Percentiles rank a stretch among this genome's conserved stretches.
These are phyloP conservation scores for Drosophila carrolli DNA, from an alignment of 1,140 invertebrate species.

Conservation along the genomic window DNA sequence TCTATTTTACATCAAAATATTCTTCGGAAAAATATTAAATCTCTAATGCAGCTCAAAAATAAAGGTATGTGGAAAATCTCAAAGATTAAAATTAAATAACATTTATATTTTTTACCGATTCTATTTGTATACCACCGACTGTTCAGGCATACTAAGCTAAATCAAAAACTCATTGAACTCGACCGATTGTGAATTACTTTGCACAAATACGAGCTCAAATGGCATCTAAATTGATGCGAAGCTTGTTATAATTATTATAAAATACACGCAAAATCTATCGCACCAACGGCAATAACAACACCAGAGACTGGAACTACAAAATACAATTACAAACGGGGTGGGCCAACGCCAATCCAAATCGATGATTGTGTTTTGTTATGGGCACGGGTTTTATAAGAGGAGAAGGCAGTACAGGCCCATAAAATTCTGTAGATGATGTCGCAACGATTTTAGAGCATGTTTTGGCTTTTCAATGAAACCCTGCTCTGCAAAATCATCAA, in stretches of 20 bases:
- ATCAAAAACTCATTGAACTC: slow-evolving; percentile 17
- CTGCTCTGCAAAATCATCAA: slow-evolving; percentile 57
- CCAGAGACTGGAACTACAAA: slow-evolving; percentile 43
- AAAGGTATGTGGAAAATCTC: too few relatives aligned
- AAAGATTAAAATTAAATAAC: background rate
- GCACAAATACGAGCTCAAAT: slow-evolving; percentile 19
- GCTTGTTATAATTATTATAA: slow-evolving; percentile 76
- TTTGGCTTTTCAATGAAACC: background rate
- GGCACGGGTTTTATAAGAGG: slow-evolving; percentile 15
- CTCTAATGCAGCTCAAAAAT: too few relatives aligned
- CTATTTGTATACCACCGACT: background rate
- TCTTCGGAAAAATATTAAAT: too few relatives aligned
- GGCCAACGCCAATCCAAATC: slow-evolving; percentile 36
- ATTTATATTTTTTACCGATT: background rate
- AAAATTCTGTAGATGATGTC: slow-evolving; percentile 50
- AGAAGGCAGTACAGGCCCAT: slow-evolving; percentile 63
- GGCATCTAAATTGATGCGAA: slow-evolving; percentile 61
- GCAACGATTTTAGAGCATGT: slow-evolving; percentile 29
- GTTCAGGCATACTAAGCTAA: slow-evolving; percentile 17
- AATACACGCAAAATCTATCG: slow-evolving; percentile 53
- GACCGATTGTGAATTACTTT: slow-evolving; percentile 27
- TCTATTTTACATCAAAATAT: too few relatives aligned
- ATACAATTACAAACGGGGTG: slow-evolving; percentile 68
- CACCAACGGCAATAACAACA: slow-evolving; percentile 35
- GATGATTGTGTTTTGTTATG: slow-evolving; percentile 53